Evolutionary conservation across 2,888 invertebrate species (phyloP), one percentile per base, ranked within the genome.

Genomic region (Halictus ligatus): DNA sequence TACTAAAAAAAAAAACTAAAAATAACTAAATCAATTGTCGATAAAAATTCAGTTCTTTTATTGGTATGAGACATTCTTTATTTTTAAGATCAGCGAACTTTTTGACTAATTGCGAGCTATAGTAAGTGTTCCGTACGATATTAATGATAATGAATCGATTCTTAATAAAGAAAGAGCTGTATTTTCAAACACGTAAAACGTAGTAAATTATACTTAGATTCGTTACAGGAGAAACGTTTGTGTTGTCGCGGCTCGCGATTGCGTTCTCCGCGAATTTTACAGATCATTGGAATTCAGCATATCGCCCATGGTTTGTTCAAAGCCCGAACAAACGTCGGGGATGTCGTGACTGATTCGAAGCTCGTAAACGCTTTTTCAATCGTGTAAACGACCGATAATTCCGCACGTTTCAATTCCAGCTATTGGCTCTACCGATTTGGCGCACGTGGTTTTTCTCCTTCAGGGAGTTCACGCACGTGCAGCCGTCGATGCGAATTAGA

Each of bases 401-500:
- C 73, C 48, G 74, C 46, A 80, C 80, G 83, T 88, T 88, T 89
- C 90, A 90, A 89, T 89, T 90, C 84, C 71, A 64, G 82, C 72
- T 54, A 85, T 79, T 40, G 73, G 54, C 58, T 75, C 40, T 21
- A 12, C 35, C 73, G 74, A 69, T 79, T 76, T 80, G 43, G 78
- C 60, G 81, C 64, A 64, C 64, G 88, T 83, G 81, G 86, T 84
- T 86, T 84, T 81, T 78, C 78, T 83, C 86, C 82, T 75, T 81
- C 64, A 71, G 84, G 86, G 75, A 81, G 80, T 77, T 84, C 72
- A 83, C 84, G 89, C 91, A 92, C 92, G 91, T 92, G 92, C 89
- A 87, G 78, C 80, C 83, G 88, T 89, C 90, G 88, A 86, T 90
- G 73, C 89, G 89, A 91, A 92, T 91, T 91, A 91, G 91, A 87